Evolutionary conservation across 1,140 invertebrate genomes (phyloP).

Genomic region (Drosophila subobscura): DNA sequence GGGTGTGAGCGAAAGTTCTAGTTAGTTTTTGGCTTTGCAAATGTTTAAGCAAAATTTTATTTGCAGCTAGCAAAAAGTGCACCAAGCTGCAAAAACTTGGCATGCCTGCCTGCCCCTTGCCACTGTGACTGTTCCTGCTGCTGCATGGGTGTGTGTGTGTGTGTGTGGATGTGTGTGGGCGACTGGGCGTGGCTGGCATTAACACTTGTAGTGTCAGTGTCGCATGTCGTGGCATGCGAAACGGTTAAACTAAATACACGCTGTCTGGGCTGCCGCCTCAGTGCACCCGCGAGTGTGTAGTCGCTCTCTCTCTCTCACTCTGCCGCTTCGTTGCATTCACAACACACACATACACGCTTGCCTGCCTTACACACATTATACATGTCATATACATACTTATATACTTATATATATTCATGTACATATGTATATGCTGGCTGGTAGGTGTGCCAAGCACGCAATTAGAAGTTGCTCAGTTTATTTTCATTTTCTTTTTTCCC

Average conservation of each 20-base stretch:
- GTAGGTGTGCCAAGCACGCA: conserved; percentile 52
- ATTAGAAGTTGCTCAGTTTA: conserved; percentile 65
- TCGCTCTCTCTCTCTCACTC: conserved; percentile 1
- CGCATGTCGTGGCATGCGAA: conserved; percentile 73
- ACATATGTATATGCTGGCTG: neutral
- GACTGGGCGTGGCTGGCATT: conserved; percentile 67
- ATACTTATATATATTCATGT: neutral
- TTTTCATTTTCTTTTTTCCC: neutral
- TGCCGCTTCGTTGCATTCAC: conserved; percentile 41
- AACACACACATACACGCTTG: conserved; percentile 38
- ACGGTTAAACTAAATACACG: conserved; percentile 79
- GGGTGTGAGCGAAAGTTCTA: conserved; percentile 55
- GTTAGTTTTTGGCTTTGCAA: conserved; percentile 79
- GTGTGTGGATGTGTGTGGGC: conserved; percentile 7
- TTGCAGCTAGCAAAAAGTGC: conserved; percentile 51
- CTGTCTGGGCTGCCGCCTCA: conserved; percentile 71
- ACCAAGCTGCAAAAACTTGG: conserved; percentile 28
- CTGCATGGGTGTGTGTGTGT: conserved; percentile 7
- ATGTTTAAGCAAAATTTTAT: conserved; percentile 80
- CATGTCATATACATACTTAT: conserved; percentile 14
- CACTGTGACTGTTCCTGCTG: conserved; percentile 10
- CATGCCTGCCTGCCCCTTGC: conserved; percentile 7
- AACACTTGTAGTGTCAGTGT: conserved; percentile 81
- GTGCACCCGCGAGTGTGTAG: conserved; percentile 55
- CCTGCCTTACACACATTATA: conserved; percentile 51